phyloP scores from a whole-genome alignment of 1,140 invertebrate species.

The Drosophila sturtevanti region DNA sequence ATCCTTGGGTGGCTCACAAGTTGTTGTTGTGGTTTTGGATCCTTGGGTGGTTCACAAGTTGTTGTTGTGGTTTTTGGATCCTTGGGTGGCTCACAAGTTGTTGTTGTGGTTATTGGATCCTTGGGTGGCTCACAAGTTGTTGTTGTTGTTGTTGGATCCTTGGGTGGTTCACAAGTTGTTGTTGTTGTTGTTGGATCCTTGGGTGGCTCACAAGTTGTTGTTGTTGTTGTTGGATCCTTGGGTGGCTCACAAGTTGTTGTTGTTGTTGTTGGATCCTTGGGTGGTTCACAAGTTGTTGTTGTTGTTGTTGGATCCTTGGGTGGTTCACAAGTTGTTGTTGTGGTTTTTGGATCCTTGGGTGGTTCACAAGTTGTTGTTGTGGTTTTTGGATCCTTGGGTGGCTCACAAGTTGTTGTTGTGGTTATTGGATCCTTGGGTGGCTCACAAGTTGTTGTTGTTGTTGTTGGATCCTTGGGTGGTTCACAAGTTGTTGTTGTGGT shows the following conservation, averaged over 20 bases:
- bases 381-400: neutral
- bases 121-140: constrained; percentile 14
- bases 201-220: neutral
- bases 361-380: neutral
- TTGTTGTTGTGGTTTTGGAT: neutral
- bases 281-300: neutral
- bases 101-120: neutral
- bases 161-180: neutral
- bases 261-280: neutral
- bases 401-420: constrained; percentile 1
- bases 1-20: too few relatives aligned
- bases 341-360: neutral
- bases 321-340: neutral
- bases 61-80: neutral
- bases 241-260: neutral
- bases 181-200: neutral
- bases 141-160: neutral
- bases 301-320: neutral
- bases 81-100: neutral
- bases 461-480: neutral
- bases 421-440: neutral
- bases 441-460: neutral
- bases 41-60: neutral
- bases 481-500: constrained; percentile 19
- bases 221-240: neutral